Evolutionary conservation across 2,113 vertebrate species (phyloP).

Genomic region (Anguilla rostrata): DNA sequence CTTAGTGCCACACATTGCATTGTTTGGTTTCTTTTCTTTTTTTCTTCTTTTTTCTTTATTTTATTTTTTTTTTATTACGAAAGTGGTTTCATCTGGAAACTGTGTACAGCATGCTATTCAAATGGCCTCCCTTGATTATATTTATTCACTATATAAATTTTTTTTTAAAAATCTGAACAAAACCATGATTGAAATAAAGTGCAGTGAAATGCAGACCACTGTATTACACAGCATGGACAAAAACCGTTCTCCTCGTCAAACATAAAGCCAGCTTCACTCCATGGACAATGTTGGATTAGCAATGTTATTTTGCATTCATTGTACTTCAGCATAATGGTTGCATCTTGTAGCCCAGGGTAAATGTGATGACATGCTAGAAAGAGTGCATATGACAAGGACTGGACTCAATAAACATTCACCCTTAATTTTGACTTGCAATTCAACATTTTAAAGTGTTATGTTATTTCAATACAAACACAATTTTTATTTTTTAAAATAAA

Average conservation of each 20-base stretch:
- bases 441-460: too few species aligned
- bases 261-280: neutral
- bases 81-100: neutral
- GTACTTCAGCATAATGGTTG: neutral
- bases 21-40: neutral
- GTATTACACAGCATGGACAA: neutral
- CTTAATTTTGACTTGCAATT: too few species aligned
- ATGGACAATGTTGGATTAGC: neutral
- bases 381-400: too few species aligned
- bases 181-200: neutral
- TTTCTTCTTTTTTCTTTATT: neutral
- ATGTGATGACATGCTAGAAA: neutral
- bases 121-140: neutral
- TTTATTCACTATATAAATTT: neutral
- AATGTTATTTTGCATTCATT: neutral
- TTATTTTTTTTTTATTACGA: neutral
- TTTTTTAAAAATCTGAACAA: neutral
- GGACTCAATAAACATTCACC: too few species aligned
- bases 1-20: neutral
- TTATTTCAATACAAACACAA: too few species aligned
- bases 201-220: neutral
- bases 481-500: too few species aligned
- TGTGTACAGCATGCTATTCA: constrained; percentile 3
- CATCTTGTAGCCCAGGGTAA: neutral
- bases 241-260: neutral